Percentiles rank a stretch among this genome's conserved stretches.
Evolutionary conservation across 30 jellyfish, hydroid and myxozoan species (phyloP).

Genomic region (Aurelia sp.): DNA sequence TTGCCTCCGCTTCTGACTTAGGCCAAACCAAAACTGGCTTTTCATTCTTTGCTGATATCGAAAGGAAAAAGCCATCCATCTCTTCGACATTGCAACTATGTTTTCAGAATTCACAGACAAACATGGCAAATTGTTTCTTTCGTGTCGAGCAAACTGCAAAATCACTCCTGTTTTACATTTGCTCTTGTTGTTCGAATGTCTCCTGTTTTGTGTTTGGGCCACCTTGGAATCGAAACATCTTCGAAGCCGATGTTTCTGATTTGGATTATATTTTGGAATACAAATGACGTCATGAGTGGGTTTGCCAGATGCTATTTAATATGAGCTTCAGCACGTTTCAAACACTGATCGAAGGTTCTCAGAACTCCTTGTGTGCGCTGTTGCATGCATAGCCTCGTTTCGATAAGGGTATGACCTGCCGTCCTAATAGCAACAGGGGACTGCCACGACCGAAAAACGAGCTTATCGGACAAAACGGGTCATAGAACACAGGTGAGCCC

Average conservation of each 20-base stretch:
- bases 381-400: not conserved
- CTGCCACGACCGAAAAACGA: not conserved
- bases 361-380: not conserved
- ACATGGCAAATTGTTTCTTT: too few relatives aligned
- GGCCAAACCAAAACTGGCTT: too few relatives aligned
- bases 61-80: too few relatives aligned
- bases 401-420: not conserved
- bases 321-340: not conserved
- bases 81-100: too few relatives aligned
- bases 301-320: not conserved
- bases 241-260: not conserved
- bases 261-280: not conserved
- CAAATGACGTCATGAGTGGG: not conserved
- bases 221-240: not conserved
- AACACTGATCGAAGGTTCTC: conserved; percentile 3
- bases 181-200: too few relatives aligned
- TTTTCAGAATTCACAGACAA: too few relatives aligned
- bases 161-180: too few relatives aligned
- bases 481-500: conserved; percentile 37
- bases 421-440: not conserved
- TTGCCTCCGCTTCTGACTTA: too few relatives aligned
- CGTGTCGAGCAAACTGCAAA: too few relatives aligned
- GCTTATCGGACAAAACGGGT: conserved; percentile 25
- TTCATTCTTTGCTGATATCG: too few relatives aligned
- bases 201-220: too few relatives aligned